Evolutionary conservation across 2,888 invertebrate genomes (phyloP).

Genomic region (Rhodophaea formosa): DNA sequence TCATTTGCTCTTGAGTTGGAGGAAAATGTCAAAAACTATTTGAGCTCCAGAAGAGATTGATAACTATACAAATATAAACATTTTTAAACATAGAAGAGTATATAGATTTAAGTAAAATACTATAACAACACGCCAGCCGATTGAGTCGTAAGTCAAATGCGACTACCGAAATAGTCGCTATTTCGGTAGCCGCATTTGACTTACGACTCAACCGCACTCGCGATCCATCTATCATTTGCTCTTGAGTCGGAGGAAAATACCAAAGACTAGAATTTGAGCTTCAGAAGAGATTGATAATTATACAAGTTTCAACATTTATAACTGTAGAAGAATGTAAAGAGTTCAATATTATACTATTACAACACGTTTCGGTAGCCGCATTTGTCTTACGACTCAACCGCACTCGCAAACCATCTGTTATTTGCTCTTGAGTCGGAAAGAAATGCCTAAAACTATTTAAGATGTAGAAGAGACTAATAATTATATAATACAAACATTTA

Average conservation of each 20-base stretch:
- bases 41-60: no score
- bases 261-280: slow-evolving; percentile 38
- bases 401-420: slow-evolving; percentile 67
- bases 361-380: no score
- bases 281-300: neutral
- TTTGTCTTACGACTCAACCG: slow-evolving; percentile 72
- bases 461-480: neutral
- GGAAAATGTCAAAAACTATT: slow-evolving; percentile 30
- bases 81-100: neutral
- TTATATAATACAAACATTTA: no score
- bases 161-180: slow-evolving; percentile 28
- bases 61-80: no score
- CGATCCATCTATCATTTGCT: slow-evolving; percentile 64
- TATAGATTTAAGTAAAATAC: slow-evolving; percentile 14
- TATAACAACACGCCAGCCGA: slow-evolving; percentile 56
- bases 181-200: slow-evolving; percentile 56
- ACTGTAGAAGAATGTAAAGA: no score
- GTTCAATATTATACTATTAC: no score
- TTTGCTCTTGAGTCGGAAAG: slow-evolving; percentile 53
- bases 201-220: slow-evolving; percentile 68
- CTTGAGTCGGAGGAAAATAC: slow-evolving; percentile 45
- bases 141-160: slow-evolving; percentile 71
- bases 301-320: no score
- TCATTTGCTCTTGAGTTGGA: slow-evolving; percentile 61
- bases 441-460: slow-evolving; percentile 39